phyloP scores from a whole-genome alignment of 64 coral and sea anemone genomes.

The Dendronephthya gigantea region DNA sequence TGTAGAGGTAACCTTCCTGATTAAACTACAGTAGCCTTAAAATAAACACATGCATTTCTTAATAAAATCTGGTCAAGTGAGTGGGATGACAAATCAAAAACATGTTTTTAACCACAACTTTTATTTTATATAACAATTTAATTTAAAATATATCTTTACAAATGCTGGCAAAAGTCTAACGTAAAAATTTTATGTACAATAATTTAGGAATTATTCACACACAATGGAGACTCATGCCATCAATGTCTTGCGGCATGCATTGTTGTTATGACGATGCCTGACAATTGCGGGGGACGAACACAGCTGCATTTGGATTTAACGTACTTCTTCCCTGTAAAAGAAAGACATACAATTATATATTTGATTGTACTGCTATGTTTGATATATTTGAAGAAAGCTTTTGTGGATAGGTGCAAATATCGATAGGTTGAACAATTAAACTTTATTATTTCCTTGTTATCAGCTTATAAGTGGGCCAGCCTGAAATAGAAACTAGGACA shows the following conservation, averaged over 20 bases:
- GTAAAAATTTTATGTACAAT: slow-evolving; percentile 20
- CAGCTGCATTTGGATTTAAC: slow-evolving; percentile 62
- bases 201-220: slow-evolving; percentile 23
- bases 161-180: background rate
- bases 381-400: too few species aligned
- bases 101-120: background rate
- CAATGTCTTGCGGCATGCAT: background rate
- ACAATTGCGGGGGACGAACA: slow-evolving; percentile 40
- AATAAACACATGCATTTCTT: too few species aligned
- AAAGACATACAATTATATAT: background rate
- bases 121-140: slow-evolving; percentile 10
- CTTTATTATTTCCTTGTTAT: too few species aligned
- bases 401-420: too few species aligned
- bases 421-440: too few species aligned
- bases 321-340: slow-evolving; percentile 33
- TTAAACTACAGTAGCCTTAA: too few species aligned
- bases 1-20: too few species aligned
- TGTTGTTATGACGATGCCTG: slow-evolving; percentile 42
- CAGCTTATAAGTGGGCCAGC: too few species aligned
- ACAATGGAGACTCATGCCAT: slow-evolving; percentile 2
- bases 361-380: background rate
- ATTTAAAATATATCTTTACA: slow-evolving; percentile 28
- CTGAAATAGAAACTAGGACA: background rate
- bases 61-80: too few species aligned
- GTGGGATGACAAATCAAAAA: background rate